Evolutionary conservation across 2,888 invertebrate genomes (phyloP).

Genomic region (Troglohyphantes excavatus): DNA sequence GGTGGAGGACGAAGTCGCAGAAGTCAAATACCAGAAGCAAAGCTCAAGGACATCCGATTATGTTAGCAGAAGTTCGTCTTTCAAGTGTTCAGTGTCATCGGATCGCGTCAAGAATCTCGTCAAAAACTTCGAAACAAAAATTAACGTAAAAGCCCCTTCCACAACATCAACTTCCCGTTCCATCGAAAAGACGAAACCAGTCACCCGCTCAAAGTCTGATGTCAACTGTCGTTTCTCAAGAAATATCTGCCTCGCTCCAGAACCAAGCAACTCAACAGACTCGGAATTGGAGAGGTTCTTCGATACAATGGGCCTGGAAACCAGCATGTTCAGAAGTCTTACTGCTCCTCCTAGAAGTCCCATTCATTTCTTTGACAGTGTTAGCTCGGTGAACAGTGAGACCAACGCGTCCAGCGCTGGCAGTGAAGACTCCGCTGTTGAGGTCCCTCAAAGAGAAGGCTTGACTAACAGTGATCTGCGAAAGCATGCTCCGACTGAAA

Average conservation of each 20-base stretch:
- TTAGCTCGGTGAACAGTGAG: slow-evolving; percentile 91
- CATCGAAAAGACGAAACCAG: slow-evolving; percentile 85
- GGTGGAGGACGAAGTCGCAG: slow-evolving; percentile 36
- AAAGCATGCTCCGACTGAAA: slow-evolving; percentile 67
- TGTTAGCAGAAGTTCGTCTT: slow-evolving; percentile 80
- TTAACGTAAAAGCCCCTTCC: slow-evolving; percentile 14
- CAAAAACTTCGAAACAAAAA: slow-evolving; percentile 59
- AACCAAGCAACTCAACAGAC: slow-evolving; percentile 54
- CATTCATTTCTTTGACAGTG: slow-evolving; percentile 90
- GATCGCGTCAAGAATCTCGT: slow-evolving; percentile 64
- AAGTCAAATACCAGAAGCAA: slow-evolving; percentile 50
- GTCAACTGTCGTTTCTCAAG: slow-evolving; percentile 88
- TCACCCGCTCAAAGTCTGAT: slow-evolving; percentile 92
- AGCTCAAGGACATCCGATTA: slow-evolving; percentile 79
- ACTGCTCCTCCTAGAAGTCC: slow-evolving; percentile 80
- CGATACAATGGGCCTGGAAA: slow-evolving; percentile 93
- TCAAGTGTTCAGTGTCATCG: slow-evolving; percentile 74
- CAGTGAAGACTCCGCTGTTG: slow-evolving; percentile 64
- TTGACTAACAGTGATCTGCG: slow-evolving; percentile 50
- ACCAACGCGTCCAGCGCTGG: slow-evolving; percentile 58
- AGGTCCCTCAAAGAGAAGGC: slow-evolving; percentile 52
- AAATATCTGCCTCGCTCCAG: slow-evolving; percentile 16
- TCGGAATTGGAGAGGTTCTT: slow-evolving; percentile 93
- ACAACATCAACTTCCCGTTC: not conserved
- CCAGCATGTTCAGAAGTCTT: slow-evolving; percentile 83